Conservation (phyloP, 1,140 invertebrate species). For the Zophobas atratus region DNA sequence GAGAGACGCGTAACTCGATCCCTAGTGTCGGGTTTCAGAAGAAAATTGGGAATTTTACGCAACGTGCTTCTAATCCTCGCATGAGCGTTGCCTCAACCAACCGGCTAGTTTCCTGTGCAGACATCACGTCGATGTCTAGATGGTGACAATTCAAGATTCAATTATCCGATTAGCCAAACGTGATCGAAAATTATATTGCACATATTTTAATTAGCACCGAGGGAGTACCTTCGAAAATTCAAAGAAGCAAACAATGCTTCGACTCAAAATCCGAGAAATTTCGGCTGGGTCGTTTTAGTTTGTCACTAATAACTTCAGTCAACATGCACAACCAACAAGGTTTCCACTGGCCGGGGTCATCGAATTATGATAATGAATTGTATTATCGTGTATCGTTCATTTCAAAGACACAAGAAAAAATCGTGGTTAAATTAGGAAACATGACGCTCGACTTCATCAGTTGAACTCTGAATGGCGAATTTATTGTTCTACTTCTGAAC, state of each 20-base stretch:
- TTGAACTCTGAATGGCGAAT: constrained; percentile 23
- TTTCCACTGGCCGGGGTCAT: constrained; percentile 40
- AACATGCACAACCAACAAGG: constrained; percentile 41
- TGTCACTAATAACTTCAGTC: constrained; percentile 39
- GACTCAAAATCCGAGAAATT: not conserved
- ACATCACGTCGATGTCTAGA: constrained; percentile 51
- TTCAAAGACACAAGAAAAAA: constrained; percentile 34
- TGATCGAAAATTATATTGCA: constrained; percentile 44
- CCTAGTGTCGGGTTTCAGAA: too few relatives aligned
- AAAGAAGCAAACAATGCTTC: constrained; percentile 21
- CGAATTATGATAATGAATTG: constrained; percentile 41
- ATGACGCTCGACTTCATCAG: constrained; percentile 4
- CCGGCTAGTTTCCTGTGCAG: constrained; percentile 58
- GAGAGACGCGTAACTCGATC: constrained; percentile 13
- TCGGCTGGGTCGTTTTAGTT: constrained; percentile 34
- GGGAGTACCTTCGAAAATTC: not conserved
- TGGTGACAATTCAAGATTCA: constrained; percentile 50
- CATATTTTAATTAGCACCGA: constrained; percentile 28
- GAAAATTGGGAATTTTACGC: constrained; percentile 21
- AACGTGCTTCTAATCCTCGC: constrained; percentile 6
- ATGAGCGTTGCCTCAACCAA: not conserved
- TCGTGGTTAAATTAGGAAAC: constrained; percentile 26
- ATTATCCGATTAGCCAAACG: constrained; percentile 48
- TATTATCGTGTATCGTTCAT: constrained; percentile 32
- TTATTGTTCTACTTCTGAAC: constrained; percentile 34